These are phyloP conservation scores for Atethmia centrago DNA, from an alignment of 2,888 invertebrate species.

Conservation along the genomic window DNA sequence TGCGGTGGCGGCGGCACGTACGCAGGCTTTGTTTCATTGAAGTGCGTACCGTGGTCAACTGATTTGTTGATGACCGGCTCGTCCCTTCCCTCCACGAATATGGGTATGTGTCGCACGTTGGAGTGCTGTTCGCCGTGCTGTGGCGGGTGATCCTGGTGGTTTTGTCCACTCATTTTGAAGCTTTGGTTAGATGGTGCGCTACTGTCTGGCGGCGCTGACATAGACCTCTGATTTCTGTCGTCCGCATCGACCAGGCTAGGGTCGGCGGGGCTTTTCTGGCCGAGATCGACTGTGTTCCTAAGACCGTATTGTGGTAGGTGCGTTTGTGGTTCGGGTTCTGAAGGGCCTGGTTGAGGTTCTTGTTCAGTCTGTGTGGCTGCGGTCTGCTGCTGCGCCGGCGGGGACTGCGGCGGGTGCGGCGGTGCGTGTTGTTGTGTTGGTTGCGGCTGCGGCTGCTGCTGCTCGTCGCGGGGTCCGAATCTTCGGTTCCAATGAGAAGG, in stretches of 20 bases:
- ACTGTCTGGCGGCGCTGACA: slow-evolving; percentile 94
- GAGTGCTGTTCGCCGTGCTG: slow-evolving; percentile 79
- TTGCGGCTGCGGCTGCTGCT: slow-evolving; percentile 71
- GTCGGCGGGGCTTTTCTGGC: slow-evolving; percentile 91
- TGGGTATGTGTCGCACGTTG: slow-evolving; percentile 95
- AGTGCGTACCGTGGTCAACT: slow-evolving; percentile 82
- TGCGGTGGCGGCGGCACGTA: slow-evolving; percentile 77
- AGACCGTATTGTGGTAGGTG: slow-evolving; percentile 92
- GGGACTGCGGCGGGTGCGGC: slow-evolving; percentile 70
- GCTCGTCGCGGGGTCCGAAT: slow-evolving; percentile 81
- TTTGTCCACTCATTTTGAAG: slow-evolving; percentile 82
- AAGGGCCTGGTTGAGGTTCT: slow-evolving; percentile 72
- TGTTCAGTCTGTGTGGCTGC: slow-evolving; percentile 86
- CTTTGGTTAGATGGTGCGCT: slow-evolving; percentile 70
- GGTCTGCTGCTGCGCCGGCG: slow-evolving; percentile 77
- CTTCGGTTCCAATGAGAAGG: slow-evolving; percentile 86
- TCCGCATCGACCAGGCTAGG: slow-evolving; percentile 88
- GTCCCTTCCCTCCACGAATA: slow-evolving; percentile 96
- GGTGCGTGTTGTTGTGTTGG: slow-evolving; percentile 67
- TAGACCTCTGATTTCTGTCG: slow-evolving; percentile 93
- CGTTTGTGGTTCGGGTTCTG: slow-evolving; percentile 72
- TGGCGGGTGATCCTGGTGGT: slow-evolving; percentile 74
- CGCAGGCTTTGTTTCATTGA: slow-evolving; percentile 80
- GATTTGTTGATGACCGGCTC: slow-evolving; percentile 94
- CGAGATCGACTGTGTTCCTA: slow-evolving; percentile 95